Evolutionary conservation across 2,797 vertebrate genomes (phyloP).

Genomic region (Taenioides sp.): DNA sequence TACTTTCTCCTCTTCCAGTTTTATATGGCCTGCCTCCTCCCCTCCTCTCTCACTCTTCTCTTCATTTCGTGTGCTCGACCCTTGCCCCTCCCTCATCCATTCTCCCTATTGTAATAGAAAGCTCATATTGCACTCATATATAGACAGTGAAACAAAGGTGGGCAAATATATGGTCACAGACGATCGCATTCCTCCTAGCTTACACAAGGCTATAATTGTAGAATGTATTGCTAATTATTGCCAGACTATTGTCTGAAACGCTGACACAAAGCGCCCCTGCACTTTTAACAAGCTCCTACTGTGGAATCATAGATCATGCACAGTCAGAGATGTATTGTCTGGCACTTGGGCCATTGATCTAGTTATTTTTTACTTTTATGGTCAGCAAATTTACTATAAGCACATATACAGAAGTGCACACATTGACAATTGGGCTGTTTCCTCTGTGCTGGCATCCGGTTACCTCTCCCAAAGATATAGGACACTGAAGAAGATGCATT

Average conservation of each 20-base stretch:
- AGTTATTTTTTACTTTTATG: neutral
- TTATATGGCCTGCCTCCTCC: slow-evolving; percentile 20
- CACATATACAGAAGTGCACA: neutral
- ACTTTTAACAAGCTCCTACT: slow-evolving; percentile 11
- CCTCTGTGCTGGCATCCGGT: slow-evolving; percentile 9
- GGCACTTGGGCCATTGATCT: neutral
- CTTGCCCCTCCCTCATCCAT: slow-evolving; percentile 30
- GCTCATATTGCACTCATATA: slow-evolving; percentile 66
- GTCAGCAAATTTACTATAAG: slow-evolving; percentile 1
- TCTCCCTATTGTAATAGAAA: slow-evolving; percentile 48
- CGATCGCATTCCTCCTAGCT: slow-evolving; percentile 14
- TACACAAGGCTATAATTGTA: slow-evolving; percentile 18
- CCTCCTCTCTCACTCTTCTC: slow-evolving; percentile 42
- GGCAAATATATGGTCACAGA: slow-evolving; percentile 34
- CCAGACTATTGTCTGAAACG: slow-evolving; percentile 10
- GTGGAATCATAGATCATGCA: slow-evolving; percentile 9
- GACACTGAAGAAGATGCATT: neutral
- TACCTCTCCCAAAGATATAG: slow-evolving; percentile 4
- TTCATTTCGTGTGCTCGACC: slow-evolving; percentile 51
- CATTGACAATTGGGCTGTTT: slow-evolving; percentile 5
- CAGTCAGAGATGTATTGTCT: slow-evolving; percentile 4
- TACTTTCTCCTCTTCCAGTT: slow-evolving; percentile 20
- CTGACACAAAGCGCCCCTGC: slow-evolving; percentile 4
- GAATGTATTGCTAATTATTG: slow-evolving; percentile 14
- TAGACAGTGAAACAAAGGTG: slow-evolving; percentile 33